phyloP scores from a whole-genome alignment of 2,113 vertebrate genomes.

The Alaudala cheleensis region DNA sequence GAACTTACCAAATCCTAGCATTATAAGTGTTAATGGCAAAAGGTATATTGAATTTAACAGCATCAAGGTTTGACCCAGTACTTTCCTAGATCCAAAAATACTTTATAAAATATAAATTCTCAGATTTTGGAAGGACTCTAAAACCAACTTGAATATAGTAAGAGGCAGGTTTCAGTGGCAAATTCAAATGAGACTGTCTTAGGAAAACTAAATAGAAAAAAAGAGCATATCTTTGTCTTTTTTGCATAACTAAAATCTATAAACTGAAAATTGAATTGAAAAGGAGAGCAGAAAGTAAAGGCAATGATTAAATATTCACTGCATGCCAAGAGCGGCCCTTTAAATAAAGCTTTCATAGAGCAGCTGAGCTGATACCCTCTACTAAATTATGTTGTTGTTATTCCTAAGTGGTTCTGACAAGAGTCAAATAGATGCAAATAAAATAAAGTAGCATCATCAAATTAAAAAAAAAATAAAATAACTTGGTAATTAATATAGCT shows the following conservation, averaged over 20 bases:
- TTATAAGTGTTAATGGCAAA: background rate
- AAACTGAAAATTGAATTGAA: background rate
- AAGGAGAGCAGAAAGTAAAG: slow-evolving; percentile 6
- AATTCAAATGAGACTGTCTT: background rate
- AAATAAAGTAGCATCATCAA: background rate
- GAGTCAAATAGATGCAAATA: background rate
- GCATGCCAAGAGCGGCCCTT: background rate
- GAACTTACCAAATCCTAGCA: background rate
- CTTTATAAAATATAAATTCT: background rate
- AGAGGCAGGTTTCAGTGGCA: background rate
- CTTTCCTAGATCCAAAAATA: background rate
- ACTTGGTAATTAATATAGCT: background rate
- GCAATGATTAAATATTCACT: background rate
- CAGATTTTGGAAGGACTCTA: background rate
- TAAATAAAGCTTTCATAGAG: background rate
- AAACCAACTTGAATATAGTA: background rate
- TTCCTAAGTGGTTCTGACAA: background rate
- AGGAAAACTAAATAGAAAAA: background rate
- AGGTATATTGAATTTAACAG: background rate
- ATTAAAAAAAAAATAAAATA: background rate
- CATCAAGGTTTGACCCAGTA: background rate
- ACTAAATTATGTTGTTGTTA: background rate
- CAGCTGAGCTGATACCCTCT: background rate
- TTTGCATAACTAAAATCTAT: background rate
- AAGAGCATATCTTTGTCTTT: background rate